phyloP scores from a whole-genome alignment of 1,140 invertebrate species.

The Cyrtorhinus lividipennis region DNA sequence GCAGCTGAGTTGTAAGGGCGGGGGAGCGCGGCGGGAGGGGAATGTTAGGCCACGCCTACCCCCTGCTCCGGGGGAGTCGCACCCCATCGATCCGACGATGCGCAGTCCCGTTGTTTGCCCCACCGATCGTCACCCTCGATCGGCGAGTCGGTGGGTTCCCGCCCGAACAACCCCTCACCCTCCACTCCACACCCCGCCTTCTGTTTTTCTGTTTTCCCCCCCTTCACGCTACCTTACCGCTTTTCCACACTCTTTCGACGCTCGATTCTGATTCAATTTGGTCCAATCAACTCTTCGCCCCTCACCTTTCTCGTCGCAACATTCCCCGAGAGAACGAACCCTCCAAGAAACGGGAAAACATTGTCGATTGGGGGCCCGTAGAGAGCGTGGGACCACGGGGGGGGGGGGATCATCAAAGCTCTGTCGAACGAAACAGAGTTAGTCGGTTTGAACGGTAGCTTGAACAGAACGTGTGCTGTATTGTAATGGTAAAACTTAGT shows the following conservation, averaged over 20 bases:
- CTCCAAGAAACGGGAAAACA: not conserved
- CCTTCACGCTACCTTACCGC: too few species aligned
- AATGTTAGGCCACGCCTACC: too few species aligned
- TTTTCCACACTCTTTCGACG: too few species aligned
- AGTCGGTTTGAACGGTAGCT: not conserved
- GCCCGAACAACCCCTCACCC: not conserved
- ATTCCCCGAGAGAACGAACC: too few species aligned
- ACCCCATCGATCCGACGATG: not conserved
- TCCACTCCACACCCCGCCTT: not conserved
- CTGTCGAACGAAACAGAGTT: constrained; percentile 6
- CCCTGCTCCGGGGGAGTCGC: too few species aligned
- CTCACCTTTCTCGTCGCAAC: not conserved
- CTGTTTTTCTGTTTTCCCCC: not conserved
- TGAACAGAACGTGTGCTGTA: not conserved
- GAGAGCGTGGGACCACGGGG: not conserved
- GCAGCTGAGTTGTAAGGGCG: too few species aligned
- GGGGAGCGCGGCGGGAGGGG: too few species aligned
- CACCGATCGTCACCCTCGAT: not conserved
- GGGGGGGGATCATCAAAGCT: constrained; percentile 3
- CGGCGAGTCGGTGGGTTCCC: not conserved
- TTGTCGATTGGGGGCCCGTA: not conserved
- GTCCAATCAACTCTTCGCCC: not conserved
- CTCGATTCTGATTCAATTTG: constrained; percentile 8
- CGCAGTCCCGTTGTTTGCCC: not conserved
- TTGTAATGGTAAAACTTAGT: not conserved